A percentile compares a stretch with the other conserved stretches of the same genome.
These are phyloP conservation scores for Phylloscopus whistleri DNA, from an alignment of 2,113 vertebrate species.

Conservation along the genomic window DNA sequence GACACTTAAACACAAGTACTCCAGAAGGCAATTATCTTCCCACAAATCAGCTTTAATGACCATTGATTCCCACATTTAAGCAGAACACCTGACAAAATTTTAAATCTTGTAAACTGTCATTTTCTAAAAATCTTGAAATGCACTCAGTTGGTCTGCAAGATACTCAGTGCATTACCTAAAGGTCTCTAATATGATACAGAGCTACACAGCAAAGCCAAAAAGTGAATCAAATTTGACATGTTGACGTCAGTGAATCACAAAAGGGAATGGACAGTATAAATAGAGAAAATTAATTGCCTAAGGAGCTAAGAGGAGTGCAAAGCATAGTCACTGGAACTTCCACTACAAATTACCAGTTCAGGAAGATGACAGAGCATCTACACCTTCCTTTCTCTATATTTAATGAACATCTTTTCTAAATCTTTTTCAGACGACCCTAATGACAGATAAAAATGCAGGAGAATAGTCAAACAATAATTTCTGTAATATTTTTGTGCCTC, in stretches of 20 bases:
- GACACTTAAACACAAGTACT: not conserved
- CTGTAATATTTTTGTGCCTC: constrained; percentile 9
- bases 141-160: constrained; percentile 1
- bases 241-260: constrained; percentile 47
- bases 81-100: not conserved
- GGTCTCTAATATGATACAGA: constrained; percentile 50
- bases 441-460: not conserved
- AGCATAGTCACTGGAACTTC: constrained; percentile 55
- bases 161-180: constrained; percentile 21
- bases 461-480: constrained; percentile 23
- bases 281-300: constrained; percentile 60
- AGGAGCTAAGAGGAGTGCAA: constrained; percentile 64
- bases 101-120: not conserved
- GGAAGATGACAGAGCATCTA: constrained; percentile 59
- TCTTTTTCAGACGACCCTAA: not conserved
- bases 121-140: constrained; percentile 31
- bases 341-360: constrained; percentile 53
- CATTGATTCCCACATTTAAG: constrained; percentile 5
- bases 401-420: not conserved
- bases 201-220: constrained; percentile 24
- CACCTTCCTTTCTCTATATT: not conserved
- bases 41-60: not conserved
- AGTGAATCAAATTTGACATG: constrained; percentile 57
- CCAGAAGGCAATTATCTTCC: not conserved
- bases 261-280: constrained; percentile 48